Evolutionary conservation across 2,113 vertebrate species (phyloP), one percentile per base, ranked within the genome.

Genomic region (Cyanistes caeruleus): DNA sequence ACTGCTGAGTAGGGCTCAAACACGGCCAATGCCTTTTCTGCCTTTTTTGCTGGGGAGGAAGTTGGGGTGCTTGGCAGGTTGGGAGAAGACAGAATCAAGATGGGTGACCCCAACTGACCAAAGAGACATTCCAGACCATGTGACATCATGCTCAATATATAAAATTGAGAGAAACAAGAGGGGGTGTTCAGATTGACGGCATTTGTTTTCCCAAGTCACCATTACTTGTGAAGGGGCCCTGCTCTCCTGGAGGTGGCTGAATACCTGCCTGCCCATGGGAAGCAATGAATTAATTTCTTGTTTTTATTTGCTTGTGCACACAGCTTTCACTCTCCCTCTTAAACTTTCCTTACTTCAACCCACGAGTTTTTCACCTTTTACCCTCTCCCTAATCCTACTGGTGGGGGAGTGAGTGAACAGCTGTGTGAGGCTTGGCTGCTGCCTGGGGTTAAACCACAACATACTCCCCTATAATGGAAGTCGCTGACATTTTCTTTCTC

Each of bases 1-100:
- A 59, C 8, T 74, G 37, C 7, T 51, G 59, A 65, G 44, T 15
- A 73, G 22, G 11, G 10, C 23, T 37, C 37, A 49, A 8, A 80
- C 12, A 51, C 11, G 37, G 15, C 11, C 21, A 68, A 37, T 14
- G 44, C 18, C 37, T 59, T 37, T 51, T 51, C 51, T 81, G 48
- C 48, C 55, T 70, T 63, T 17, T 5, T 4, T 63, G 15, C 24
- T 30, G 44, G 37, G 13, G 20, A 74, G 15, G 27, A 51, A 27
- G 35, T 0, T 28, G 8, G 4, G 2, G 3, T 51, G 15, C 15
- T 5, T 33, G 52, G 33, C 27, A 74, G 23, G 28, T 0, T 74
- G 60, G 33, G 19, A 81, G 13, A 72, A 51, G 31, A 81, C 59
- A 58, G 11, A 81, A 10, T 1, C 17, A 22, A 30, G 31, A 74